Conservation (phyloP, 2,797 vertebrate species). For the Urosaurus nigricauda region DNA sequence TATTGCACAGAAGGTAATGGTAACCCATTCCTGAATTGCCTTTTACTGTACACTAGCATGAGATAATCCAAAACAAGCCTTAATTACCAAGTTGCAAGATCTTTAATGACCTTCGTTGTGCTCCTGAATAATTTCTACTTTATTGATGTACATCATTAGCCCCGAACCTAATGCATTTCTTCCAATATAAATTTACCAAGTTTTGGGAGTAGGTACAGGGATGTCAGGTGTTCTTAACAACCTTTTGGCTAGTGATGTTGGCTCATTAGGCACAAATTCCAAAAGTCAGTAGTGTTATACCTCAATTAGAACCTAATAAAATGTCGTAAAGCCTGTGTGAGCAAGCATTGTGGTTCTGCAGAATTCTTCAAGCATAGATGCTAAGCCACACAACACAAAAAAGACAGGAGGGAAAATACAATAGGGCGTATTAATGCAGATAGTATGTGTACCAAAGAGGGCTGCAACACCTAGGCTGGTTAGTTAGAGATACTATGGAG, state of each 20-base stretch:
- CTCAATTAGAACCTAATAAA: background rate
- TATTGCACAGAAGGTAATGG: no score
- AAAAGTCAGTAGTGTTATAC: background rate
- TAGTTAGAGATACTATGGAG: background rate
- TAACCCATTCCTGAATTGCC: no score
- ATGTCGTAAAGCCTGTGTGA: background rate
- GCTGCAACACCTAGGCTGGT: background rate
- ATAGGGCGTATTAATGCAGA: background rate
- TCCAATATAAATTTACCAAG: background rate
- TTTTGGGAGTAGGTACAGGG: background rate
- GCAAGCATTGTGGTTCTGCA: background rate
- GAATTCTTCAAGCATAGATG: background rate
- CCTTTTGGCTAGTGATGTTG: background rate
- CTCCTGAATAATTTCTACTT: background rate
- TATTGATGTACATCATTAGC: background rate
- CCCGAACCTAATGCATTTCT: background rate
- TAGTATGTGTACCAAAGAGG: background rate
- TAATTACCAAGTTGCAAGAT: no score
- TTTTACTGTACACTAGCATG: no score
- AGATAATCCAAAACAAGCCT: no score
- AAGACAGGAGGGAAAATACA: background rate
- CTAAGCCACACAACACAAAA: background rate
- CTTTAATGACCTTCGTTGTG: background rate
- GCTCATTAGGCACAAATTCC: background rate
- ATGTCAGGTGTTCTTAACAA: background rate